Conservation (phyloP, 2,113 vertebrate species). For the Halcyon malimbica region DNA sequence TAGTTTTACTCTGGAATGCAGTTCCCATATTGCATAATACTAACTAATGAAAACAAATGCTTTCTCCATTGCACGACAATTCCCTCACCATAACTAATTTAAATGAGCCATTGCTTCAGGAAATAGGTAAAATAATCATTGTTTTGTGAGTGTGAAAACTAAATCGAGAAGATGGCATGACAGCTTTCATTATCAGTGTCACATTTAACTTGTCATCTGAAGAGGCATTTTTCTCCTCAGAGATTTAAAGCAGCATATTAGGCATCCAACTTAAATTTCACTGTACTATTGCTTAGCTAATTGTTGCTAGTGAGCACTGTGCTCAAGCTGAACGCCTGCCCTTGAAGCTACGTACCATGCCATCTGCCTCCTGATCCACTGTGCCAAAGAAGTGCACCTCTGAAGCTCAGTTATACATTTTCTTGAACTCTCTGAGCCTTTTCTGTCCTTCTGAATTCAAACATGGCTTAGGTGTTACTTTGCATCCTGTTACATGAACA, state of each 20-base stretch:
- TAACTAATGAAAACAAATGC: not conserved
- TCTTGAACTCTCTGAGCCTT: not conserved
- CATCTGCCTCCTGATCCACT: not conserved
- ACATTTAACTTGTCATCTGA: not conserved
- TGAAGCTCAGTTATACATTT: not conserved
- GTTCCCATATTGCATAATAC: not conserved
- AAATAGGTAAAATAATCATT: not conserved
- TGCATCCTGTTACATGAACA: not conserved
- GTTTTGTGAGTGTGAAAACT: not conserved
- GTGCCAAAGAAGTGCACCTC: not conserved
- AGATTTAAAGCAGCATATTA: not conserved
- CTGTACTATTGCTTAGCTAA: not conserved
- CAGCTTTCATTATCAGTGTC: not conserved
- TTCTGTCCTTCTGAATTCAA: not conserved
- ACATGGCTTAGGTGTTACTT: not conserved
- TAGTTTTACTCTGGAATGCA: not conserved
- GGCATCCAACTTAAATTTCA: not conserved
- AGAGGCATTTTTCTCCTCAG: not conserved
- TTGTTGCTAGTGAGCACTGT: not conserved
- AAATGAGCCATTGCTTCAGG: not conserved
- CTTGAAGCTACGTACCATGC: not conserved
- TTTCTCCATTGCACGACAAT: not conserved
- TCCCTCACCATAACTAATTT: not conserved
- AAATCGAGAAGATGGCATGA: not conserved
- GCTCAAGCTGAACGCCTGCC: not conserved